These are phyloP conservation scores for Andrena fulva DNA, from an alignment of 2,888 invertebrate genomes.

Conservation along the genomic window DNA sequence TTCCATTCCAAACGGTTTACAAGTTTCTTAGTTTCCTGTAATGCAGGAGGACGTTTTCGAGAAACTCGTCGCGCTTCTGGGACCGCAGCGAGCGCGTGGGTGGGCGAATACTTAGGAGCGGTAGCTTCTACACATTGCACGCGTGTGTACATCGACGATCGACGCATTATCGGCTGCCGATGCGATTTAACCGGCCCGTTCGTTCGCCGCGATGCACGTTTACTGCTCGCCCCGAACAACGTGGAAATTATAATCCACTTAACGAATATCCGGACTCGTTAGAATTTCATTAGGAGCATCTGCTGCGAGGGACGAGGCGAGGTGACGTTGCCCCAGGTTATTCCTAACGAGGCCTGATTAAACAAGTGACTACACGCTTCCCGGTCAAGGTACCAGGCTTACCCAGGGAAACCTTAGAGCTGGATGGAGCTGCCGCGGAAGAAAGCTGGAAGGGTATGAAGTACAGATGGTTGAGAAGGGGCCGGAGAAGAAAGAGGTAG, in stretches of 20 bases:
- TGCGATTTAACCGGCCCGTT: neutral
- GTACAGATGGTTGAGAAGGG: neutral
- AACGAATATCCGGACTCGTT: constrained; percentile 59
- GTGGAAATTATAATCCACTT: constrained; percentile 60
- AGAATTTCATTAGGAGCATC: constrained; percentile 66
- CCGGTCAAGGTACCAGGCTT: constrained; percentile 55
- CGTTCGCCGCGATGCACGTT: neutral
- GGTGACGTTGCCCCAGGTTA: constrained; percentile 50
- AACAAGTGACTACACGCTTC: constrained; percentile 67
- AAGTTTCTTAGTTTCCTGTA: too few species aligned
- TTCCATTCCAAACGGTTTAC: too few species aligned
- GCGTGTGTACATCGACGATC: neutral
- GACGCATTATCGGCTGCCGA: constrained; percentile 15
- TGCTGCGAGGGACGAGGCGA: constrained; percentile 31
- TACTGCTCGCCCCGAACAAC: constrained; percentile 24
- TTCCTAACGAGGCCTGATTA: constrained; percentile 74
- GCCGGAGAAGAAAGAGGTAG: constrained; percentile 3
- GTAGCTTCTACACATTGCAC: too few species aligned
- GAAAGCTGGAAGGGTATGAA: neutral
- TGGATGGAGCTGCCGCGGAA: constrained; percentile 13
- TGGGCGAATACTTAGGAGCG: too few species aligned
- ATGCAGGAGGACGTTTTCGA: too few species aligned
- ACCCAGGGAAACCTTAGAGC: constrained; percentile 49
- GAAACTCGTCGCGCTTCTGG: too few species aligned
- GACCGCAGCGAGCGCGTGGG: too few species aligned